phyloP scores from a whole-genome alignment of 2,888 invertebrate species.

The Euzetes globulus region DNA sequence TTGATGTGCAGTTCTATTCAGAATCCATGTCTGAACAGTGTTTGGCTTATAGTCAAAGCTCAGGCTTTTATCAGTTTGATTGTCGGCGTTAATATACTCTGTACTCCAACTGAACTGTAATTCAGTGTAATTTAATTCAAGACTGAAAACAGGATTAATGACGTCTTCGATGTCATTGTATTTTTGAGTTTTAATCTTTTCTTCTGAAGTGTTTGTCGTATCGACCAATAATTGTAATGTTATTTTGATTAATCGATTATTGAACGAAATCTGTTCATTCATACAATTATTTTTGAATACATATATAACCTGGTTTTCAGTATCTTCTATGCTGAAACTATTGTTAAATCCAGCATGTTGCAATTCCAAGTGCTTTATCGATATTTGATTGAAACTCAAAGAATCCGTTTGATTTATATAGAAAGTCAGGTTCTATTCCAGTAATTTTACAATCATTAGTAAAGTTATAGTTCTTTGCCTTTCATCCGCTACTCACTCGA shows the following conservation, averaged over 20 bases:
- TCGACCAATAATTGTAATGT: background rate
- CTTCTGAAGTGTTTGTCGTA: background rate
- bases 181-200: background rate
- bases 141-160: background rate
- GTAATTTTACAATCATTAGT: background rate
- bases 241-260: background rate
- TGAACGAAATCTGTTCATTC: background rate
- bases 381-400: background rate
- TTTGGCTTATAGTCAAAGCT: background rate
- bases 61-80: background rate
- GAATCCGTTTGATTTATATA: background rate
- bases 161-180: background rate
- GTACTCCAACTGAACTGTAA: background rate
- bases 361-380: background rate
- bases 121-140: background rate
- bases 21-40: constrained; percentile 10
- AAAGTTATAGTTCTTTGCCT: background rate
- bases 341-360: background rate
- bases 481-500: background rate
- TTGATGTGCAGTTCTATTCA: background rate
- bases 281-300: background rate
- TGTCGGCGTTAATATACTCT: constrained; percentile 1
- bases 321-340: background rate
- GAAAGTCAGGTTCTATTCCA: background rate
- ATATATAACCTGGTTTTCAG: background rate